phyloP scores from a whole-genome alignment of 2,888 invertebrate genomes.

The Dusona sp. region DNA sequence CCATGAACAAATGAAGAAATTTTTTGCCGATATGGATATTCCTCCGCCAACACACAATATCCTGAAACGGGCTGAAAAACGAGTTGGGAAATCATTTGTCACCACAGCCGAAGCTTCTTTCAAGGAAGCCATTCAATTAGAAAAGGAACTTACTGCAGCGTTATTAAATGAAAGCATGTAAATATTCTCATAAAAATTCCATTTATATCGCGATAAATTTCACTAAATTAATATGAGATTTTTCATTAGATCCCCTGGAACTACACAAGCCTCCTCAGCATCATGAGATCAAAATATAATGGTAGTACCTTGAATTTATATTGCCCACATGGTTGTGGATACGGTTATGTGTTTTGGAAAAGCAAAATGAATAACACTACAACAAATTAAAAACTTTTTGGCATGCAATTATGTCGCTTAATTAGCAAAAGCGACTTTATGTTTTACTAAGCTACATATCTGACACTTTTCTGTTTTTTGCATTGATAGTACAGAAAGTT shows the following conservation, averaged over 20 bases:
- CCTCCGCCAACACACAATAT: conserved; percentile 26
- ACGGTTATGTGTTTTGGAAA: conserved; percentile 13
- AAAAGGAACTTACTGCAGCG: conserved; percentile 3
- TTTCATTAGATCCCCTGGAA: conserved; percentile 23
- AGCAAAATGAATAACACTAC: conserved; percentile 25
- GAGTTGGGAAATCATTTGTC: conserved; percentile 23
- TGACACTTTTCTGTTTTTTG: conserved; percentile 19
- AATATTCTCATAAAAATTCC: conserved; percentile 19
- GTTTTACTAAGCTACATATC: conserved; percentile 20
- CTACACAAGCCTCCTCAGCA: conserved; percentile 28
- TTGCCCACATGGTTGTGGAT: conserved; percentile 21
- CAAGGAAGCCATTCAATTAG: conserved; percentile 26
- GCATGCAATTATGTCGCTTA: conserved; percentile 31
- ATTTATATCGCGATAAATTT: conserved; percentile 29
- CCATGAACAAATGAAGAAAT: conserved; percentile 20
- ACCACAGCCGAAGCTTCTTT: conserved; percentile 17
- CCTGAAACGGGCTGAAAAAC: conserved; percentile 34
- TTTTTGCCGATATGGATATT: conserved; percentile 36
- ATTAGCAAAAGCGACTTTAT: conserved; percentile 38
- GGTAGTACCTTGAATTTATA: conserved; percentile 39
- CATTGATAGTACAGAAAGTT: conserved; percentile 1
- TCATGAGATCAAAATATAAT: conserved; percentile 35
- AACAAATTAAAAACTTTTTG: conserved; percentile 37
- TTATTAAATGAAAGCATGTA: conserved; percentile 26
- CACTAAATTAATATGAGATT: conserved; percentile 37